Evolutionary conservation across 2,113 vertebrate genomes (phyloP).

Genomic region (Cryptotis parvus): DNA sequence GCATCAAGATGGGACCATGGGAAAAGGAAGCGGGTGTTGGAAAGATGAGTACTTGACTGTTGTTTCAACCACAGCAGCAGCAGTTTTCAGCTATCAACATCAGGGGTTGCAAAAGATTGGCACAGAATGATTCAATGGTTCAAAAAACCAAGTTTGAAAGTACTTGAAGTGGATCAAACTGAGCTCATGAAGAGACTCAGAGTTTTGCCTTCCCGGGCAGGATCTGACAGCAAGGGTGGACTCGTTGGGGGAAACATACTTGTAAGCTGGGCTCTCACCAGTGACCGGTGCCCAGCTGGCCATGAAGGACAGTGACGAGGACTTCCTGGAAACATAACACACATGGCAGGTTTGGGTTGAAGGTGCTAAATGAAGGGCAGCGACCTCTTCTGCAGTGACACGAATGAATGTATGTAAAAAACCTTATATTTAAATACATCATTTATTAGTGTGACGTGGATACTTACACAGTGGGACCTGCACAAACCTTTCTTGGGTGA

Average conservation of each 20-base stretch:
- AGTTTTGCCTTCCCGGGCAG: not conserved
- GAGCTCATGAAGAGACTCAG: constrained; percentile 3
- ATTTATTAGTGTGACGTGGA: not conserved
- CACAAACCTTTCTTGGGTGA: no score
- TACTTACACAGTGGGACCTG: no score
- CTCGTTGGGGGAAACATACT: not conserved
- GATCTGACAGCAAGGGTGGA: no score
- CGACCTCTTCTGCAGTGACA: no score
- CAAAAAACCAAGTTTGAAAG: not conserved
- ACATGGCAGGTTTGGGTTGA: no score
- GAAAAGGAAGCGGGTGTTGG: no score
- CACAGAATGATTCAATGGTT: not conserved
- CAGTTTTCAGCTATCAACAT: not conserved
- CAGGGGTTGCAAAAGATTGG: not conserved
- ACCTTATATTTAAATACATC: not conserved
- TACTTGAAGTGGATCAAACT: not conserved
- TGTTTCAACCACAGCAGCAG: not conserved
- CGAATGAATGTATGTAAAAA: no score
- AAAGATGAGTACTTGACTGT: not conserved
- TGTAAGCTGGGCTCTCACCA: not conserved
- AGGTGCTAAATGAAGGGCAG: no score
- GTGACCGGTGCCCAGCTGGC: not conserved
- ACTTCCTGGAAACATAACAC: no score
- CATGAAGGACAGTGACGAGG: no score
- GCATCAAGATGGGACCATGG: not conserved